phyloP scores from a whole-genome alignment of 2,113 vertebrate species.

The Tachycineta bicolor region DNA sequence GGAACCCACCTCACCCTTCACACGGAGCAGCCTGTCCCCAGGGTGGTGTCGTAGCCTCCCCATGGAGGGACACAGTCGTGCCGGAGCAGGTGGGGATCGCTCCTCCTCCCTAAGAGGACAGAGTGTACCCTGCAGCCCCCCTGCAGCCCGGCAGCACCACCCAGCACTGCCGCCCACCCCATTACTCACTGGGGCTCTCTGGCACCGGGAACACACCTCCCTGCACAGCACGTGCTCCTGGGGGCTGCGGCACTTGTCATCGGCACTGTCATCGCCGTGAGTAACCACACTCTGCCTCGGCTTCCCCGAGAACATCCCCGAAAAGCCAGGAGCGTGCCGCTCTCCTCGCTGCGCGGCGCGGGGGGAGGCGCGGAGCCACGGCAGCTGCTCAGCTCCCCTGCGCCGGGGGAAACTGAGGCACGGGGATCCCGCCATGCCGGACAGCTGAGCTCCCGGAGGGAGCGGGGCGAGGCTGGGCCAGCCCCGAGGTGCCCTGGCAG shows the following conservation, averaged over 20 bases:
- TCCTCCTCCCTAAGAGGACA: not conserved
- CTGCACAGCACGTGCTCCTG: constrained; percentile 34
- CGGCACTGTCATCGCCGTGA: constrained; percentile 8
- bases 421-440: rapidly evolving
- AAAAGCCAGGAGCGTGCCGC: not conserved
- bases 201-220: constrained; percentile 43
- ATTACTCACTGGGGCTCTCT: constrained; percentile 51
- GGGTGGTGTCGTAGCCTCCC: not conserved
- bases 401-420: constrained; percentile 15
- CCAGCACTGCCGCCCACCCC: constrained; percentile 35
- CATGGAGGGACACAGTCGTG: rapidly evolving
- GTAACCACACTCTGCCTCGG: constrained; percentile 35
- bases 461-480: not conserved
- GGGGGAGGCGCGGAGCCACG: rapidly evolving
- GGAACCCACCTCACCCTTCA: not conserved
- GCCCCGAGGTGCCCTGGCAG: rapidly evolving
- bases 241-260: constrained; percentile 49
- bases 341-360: not conserved
- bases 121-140: not conserved
- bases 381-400: not conserved
- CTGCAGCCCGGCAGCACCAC: not conserved
- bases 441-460: not conserved
- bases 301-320: constrained; percentile 6
- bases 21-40: rapidly evolving
- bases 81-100: rapidly evolving